Percentiles rank a stretch among this genome's conserved stretches.
Evolutionary conservation across 1,140 invertebrate species (phyloP).

Genomic region (Dreissena rostriformis): DNA sequence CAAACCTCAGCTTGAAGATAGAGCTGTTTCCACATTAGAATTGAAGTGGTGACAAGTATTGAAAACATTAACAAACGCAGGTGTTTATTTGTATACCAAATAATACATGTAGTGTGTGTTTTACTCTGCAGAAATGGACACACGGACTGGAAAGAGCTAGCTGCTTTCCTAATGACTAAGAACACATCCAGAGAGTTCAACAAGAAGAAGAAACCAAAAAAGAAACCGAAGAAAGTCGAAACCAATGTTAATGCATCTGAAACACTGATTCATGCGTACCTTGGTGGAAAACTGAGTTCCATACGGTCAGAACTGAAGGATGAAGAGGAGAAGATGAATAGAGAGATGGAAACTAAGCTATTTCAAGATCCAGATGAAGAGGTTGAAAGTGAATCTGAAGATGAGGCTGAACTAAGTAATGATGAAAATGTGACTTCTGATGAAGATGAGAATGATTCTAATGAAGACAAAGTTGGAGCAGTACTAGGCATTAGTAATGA

Average conservation of each 20-base stretch:
- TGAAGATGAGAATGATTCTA: slow-evolving; percentile 17
- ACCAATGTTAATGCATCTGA: slow-evolving; percentile 51
- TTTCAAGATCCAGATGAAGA: not conserved
- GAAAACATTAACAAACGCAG: no score
- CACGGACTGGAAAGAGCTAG: slow-evolving; percentile 62
- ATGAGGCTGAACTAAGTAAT: not conserved
- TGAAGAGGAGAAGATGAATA: not conserved
- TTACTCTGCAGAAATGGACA: slow-evolving; percentile 23
- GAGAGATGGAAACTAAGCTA: not conserved
- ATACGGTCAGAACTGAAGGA: not conserved
- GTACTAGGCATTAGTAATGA: no score
- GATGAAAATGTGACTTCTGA: not conserved
- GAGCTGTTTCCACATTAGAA: no score
- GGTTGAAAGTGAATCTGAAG: not conserved
- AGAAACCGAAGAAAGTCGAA: slow-evolving; percentile 41
- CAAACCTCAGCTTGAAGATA: no score
- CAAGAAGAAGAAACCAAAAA: slow-evolving; percentile 55
- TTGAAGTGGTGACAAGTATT: no score
- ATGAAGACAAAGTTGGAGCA: not conserved
- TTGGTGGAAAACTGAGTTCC: slow-evolving; percentile 44
- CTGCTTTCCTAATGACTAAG: slow-evolving; percentile 59
- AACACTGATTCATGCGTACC: slow-evolving; percentile 40
- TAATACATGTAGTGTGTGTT: no score
- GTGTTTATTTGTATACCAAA: no score
- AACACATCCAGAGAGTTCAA: slow-evolving; percentile 60